Percentiles rank a stretch among this genome's conserved stretches.
Conservation (phyloP, 2,797 vertebrate species). For the Naso thynnoides region DNA sequence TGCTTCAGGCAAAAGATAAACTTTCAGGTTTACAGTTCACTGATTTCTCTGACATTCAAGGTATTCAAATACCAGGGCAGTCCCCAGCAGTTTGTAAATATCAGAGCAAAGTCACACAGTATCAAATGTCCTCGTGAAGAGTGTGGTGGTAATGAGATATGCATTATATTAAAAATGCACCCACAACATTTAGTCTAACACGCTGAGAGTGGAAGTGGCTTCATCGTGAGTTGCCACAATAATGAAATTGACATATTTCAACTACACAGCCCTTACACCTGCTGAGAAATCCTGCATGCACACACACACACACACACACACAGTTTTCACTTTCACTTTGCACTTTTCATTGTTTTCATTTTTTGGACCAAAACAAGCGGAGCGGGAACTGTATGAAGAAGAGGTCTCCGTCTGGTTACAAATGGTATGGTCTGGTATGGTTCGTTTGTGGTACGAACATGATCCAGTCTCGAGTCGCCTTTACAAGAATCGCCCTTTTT, state of each 20-base stretch:
- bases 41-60: conserved; percentile 40
- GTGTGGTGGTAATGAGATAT: conserved; percentile 17
- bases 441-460: too few species aligned
- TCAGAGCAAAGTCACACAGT: neutral
- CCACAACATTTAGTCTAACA: neutral
- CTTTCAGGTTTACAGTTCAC: conserved; percentile 26
- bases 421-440: too few species aligned
- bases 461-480: too few species aligned
- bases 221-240: neutral
- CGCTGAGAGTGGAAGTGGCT: neutral
- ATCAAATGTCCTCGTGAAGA: conserved; percentile 13
- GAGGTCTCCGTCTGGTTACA: too few species aligned
- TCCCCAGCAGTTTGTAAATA: neutral
- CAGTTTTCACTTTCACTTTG: too few species aligned
- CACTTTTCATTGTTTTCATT: too few species aligned
- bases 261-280: neutral
- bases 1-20: conserved; percentile 21
- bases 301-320: conserved; percentile 1
- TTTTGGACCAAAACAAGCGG: too few species aligned
- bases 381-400: too few species aligned
- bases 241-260: conserved; percentile 18
- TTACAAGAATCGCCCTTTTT: too few species aligned
- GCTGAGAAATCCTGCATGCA: conserved; percentile 1
- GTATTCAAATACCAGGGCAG: conserved; percentile 10
- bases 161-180: conserved; percentile 5